Evolutionary conservation across 2,888 invertebrate genomes (phyloP).

Genomic region (Amitus sp.): DNA sequence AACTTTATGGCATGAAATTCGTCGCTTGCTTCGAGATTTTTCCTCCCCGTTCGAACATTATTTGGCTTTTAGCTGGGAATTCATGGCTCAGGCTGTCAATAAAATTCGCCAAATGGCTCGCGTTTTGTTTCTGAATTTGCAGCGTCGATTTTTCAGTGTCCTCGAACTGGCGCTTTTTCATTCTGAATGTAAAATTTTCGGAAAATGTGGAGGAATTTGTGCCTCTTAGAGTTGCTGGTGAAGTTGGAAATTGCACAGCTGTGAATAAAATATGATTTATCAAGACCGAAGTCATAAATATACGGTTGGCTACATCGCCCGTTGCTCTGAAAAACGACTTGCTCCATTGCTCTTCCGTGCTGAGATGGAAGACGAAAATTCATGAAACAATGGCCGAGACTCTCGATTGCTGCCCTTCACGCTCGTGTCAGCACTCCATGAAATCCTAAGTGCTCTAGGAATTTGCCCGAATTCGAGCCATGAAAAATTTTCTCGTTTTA

Average conservation of each 20-base stretch:
- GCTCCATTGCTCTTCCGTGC: constrained; percentile 34
- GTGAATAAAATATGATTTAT: too few species aligned
- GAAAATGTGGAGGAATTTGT: too few species aligned
- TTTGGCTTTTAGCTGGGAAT: not conserved
- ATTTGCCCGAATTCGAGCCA: too few species aligned
- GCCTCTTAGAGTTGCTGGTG: too few species aligned
- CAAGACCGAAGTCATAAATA: not conserved
- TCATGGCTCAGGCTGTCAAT: not conserved
- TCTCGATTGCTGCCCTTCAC: not conserved
- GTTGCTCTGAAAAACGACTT: constrained; percentile 56
- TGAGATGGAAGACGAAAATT: constrained; percentile 18
- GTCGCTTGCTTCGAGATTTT: not conserved
- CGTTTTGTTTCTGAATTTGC: not conserved
- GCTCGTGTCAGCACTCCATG: not conserved
- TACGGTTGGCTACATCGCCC: constrained; percentile 39
- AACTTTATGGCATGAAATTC: not conserved
- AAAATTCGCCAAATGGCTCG: not conserved
- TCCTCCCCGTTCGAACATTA: not conserved
- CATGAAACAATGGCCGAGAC: constrained; percentile 37
- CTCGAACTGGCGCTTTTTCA: too few species aligned
- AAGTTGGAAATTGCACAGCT: too few species aligned
- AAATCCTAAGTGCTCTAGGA: not conserved
- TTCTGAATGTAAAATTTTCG: not conserved
- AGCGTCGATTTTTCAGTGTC: not conserved
- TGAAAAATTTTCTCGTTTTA: not conserved